Percentiles rank a stretch among this genome's conserved stretches.
These are phyloP conservation scores for Andrena cerasifolii DNA, from an alignment of 1,140 invertebrate genomes.

Conservation along the genomic window DNA sequence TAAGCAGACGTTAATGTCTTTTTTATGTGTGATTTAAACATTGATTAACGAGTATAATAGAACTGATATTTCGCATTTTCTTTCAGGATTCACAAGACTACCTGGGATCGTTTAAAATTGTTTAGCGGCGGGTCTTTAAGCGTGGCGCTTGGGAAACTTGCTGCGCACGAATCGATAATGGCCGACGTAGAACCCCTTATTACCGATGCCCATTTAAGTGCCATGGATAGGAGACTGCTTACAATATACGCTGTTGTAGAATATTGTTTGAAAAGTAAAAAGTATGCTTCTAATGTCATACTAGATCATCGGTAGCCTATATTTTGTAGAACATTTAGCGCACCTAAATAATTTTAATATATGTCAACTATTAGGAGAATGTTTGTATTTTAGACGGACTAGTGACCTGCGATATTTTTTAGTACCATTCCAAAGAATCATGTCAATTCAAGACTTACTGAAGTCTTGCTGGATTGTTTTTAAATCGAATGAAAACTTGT, in stretches of 20 bases:
- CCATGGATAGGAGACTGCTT: constrained; percentile 90
- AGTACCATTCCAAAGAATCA: background rate
- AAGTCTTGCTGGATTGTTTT: background rate
- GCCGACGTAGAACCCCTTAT: constrained; percentile 84
- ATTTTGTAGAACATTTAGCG: constrained; percentile 1
- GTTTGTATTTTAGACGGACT: constrained; percentile 13
- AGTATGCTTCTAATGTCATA: constrained; percentile 76
- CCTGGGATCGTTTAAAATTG: constrained; percentile 87
- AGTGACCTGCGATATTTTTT: background rate
- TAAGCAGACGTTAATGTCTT: constrained; percentile 30
- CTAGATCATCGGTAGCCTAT: constrained; percentile 65
- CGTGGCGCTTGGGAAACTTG: constrained; percentile 81
- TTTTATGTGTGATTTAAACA: background rate
- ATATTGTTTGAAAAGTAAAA: constrained; percentile 84
- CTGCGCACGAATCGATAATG: constrained; percentile 81
- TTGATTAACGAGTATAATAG: background rate
- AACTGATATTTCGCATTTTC: constrained; percentile 44
- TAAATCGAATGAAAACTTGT: background rate
- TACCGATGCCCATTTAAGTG: constrained; percentile 88
- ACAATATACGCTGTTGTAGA: constrained; percentile 89
- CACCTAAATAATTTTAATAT: constrained; percentile 9
- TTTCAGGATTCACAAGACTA: constrained; percentile 86
- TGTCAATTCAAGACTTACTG: background rate
- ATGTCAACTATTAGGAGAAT: background rate
- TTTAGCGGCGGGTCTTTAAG: constrained; percentile 87